A percentile compares a stretch with the other conserved stretches of the same genome.
Conservation (phyloP, 1,140 invertebrate genomes). For the Drosophila ercepeae region DNA sequence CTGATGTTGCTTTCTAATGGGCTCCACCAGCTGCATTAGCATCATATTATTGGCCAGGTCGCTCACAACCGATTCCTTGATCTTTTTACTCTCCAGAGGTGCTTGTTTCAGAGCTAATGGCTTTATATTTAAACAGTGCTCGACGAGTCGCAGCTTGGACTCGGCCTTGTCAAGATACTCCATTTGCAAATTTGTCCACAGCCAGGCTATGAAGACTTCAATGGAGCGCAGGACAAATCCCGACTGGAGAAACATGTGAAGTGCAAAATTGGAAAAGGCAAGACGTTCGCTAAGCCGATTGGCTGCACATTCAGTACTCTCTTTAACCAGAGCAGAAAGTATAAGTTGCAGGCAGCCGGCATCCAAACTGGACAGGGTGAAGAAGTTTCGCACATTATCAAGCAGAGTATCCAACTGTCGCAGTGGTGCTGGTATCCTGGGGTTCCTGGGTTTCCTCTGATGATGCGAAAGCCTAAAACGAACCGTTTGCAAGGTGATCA, state of each 20-base stretch:
- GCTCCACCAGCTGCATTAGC: slow-evolving; percentile 56
- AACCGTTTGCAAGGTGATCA: slow-evolving; percentile 54
- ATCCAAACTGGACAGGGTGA: slow-evolving; percentile 49
- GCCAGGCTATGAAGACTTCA: slow-evolving; percentile 62
- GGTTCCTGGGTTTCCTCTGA: slow-evolving; percentile 26
- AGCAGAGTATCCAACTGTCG: slow-evolving; percentile 54
- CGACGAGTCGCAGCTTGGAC: slow-evolving; percentile 57
- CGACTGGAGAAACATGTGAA: slow-evolving; percentile 51
- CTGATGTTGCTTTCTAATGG: slow-evolving; percentile 55
- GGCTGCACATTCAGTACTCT: slow-evolving; percentile 64
- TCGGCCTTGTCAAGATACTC: slow-evolving; percentile 64
- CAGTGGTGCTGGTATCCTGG: slow-evolving; percentile 22
- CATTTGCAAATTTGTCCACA: slow-evolving; percentile 75
- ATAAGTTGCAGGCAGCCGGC: slow-evolving; percentile 32
- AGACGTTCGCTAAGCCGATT: slow-evolving; percentile 65
- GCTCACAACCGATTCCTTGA: not conserved
- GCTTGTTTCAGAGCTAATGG: slow-evolving; percentile 11
- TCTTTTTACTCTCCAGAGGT: not conserved
- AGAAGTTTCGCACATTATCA: slow-evolving; percentile 43
- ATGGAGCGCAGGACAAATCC: slow-evolving; percentile 59
- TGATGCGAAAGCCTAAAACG: slow-evolving; percentile 57
- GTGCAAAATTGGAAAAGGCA: slow-evolving; percentile 40
- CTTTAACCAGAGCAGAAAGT: slow-evolving; percentile 44
- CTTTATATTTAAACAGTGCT: slow-evolving; percentile 57
- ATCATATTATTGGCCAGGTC: slow-evolving; percentile 43